phyloP scores from a whole-genome alignment of 2,113 vertebrate genomes.

The Pterophyllum scalare region DNA sequence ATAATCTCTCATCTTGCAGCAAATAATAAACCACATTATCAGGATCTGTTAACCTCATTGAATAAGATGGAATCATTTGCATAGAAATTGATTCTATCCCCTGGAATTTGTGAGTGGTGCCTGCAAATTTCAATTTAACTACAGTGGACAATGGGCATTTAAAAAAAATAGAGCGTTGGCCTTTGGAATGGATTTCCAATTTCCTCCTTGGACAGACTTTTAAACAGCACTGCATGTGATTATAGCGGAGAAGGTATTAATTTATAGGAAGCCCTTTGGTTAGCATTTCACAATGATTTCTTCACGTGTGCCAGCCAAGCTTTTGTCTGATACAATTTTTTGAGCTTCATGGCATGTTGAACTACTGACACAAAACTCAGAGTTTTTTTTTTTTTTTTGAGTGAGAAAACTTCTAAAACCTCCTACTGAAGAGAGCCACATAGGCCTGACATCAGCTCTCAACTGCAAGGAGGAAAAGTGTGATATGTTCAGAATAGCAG shows the following conservation, averaged over 20 bases:
- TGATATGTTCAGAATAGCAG: constrained; percentile 60
- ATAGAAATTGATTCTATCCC: constrained; percentile 83
- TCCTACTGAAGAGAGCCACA: constrained; percentile 32
- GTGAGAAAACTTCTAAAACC: constrained; percentile 49
- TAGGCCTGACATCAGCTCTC: constrained; percentile 60
- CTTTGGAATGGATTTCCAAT: constrained; percentile 74
- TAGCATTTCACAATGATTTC: constrained; percentile 27
- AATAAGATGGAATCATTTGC: constrained; percentile 79
- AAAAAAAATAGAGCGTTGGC: constrained; percentile 59
- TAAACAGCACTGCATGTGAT: constrained; percentile 60
- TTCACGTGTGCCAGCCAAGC: constrained; percentile 43
- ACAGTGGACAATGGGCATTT: constrained; percentile 71
- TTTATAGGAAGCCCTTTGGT: constrained; percentile 38
- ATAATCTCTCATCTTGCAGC: constrained; percentile 69
- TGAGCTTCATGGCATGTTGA: constrained; percentile 30
- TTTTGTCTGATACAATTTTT: constrained; percentile 46
- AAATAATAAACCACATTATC: constrained; percentile 77
- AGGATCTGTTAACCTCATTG: constrained; percentile 74
- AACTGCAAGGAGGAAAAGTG: constrained; percentile 47
- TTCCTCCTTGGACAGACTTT: constrained; percentile 66
- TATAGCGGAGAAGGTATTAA: constrained; percentile 57
- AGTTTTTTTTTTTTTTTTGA: constrained; percentile 5
- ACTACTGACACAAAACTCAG: constrained; percentile 32
- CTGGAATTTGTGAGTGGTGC: constrained; percentile 67
- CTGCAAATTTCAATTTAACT: constrained; percentile 74